phyloP scores from a whole-genome alignment of 1,140 invertebrate species.

The Caligus rogercresseyi region DNA sequence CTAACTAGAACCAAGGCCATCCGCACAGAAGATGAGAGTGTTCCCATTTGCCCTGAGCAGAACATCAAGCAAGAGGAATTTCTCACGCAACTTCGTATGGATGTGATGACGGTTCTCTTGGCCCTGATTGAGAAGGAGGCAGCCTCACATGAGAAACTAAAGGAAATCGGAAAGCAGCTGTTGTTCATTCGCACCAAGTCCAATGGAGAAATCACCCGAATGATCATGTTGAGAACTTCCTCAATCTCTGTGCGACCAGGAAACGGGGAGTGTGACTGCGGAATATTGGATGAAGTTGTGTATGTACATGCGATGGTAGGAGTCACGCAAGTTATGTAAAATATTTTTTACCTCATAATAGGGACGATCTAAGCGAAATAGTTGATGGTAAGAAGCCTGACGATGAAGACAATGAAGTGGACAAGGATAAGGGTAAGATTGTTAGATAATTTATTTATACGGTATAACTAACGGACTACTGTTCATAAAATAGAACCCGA shows the following conservation, averaged over 20 bases:
- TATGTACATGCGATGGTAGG: not conserved
- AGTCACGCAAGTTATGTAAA: not conserved
- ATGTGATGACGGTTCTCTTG: constrained; percentile 12
- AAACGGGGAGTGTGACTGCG: constrained; percentile 9
- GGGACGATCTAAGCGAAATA: not conserved
- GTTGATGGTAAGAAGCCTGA: not conserved
- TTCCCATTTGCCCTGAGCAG: constrained; percentile 14
- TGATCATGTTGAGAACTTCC: constrained; percentile 9
- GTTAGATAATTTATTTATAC: too few species aligned
- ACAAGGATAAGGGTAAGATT: not conserved
- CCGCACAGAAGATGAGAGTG: not conserved
- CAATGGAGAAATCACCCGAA: constrained; percentile 15
- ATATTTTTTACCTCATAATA: not conserved
- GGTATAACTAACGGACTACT: too few species aligned
- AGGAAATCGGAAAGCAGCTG: constrained; percentile 10
- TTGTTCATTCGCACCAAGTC: constrained; percentile 4
- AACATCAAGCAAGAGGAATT: constrained; percentile 14
- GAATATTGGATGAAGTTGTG: constrained; percentile 12
- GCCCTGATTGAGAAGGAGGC: constrained; percentile 5
- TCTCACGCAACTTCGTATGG: constrained; percentile 7
- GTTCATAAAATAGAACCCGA: too few species aligned
- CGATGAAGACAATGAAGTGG: not conserved
- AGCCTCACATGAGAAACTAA: constrained; percentile 6
- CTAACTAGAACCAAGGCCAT: constrained; percentile 6
- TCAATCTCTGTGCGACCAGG: not conserved